These are phyloP conservation scores for Schizopygopsis pylzovi DNA, from an alignment of 2,797 vertebrate genomes.

Conservation along the genomic window DNA sequence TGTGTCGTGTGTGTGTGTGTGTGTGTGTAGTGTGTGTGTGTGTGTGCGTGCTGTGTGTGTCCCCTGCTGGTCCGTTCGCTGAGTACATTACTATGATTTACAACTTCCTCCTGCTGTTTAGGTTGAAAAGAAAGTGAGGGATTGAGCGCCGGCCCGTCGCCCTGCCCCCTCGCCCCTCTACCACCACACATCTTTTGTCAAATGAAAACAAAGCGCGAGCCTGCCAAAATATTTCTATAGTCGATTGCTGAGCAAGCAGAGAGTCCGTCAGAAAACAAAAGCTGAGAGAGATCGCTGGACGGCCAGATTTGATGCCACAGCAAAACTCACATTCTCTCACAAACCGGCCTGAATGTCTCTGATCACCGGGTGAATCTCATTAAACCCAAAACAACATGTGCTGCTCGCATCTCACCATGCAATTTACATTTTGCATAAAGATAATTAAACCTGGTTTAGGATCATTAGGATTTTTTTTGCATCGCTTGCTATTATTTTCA, in stretches of 20 bases:
- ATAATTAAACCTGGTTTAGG: not conserved
- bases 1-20: too few relatives aligned
- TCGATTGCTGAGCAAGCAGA: constrained; percentile 82
- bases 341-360: constrained; percentile 4
- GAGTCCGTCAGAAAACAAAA: constrained; percentile 74
- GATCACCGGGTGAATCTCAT: constrained; percentile 10
- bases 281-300: constrained; percentile 76
- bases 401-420: constrained; percentile 2
- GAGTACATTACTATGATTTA: constrained; percentile 81
- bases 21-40: too few relatives aligned
- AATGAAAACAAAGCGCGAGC: constrained; percentile 82
- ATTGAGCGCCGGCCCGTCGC: constrained; percentile 52
- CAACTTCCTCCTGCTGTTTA: constrained; percentile 83
- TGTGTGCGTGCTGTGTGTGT: too few relatives aligned
- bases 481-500: constrained; percentile 9
- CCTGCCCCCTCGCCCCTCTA: constrained; percentile 65
- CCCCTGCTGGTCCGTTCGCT: constrained; percentile 81
- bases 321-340: constrained; percentile 61
- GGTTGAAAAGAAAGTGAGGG: constrained; percentile 66
- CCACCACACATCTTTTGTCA: constrained; percentile 77
- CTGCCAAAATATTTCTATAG: constrained; percentile 86
- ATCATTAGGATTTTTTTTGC: constrained; percentile 8
- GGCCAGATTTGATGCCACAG: constrained; percentile 80
- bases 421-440: constrained; percentile 3
- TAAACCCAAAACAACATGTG: constrained; percentile 49